Conservation (phyloP, 1,140 invertebrate genomes). For the Papilio polytes region DNA sequence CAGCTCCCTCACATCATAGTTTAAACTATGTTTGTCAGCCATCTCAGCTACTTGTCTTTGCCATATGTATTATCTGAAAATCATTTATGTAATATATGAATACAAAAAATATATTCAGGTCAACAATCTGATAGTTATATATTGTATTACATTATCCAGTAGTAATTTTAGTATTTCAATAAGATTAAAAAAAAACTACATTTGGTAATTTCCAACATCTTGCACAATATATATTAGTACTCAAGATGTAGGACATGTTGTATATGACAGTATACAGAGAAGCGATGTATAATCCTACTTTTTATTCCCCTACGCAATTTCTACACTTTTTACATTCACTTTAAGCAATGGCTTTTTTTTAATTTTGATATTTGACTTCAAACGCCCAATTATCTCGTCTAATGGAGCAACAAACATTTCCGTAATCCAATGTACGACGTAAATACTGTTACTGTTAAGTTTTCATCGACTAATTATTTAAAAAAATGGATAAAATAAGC, state of each 20-base stretch:
- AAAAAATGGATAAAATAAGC: slow-evolving; percentile 62
- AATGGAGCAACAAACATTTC: neutral
- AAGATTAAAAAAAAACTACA: neutral
- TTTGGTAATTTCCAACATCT: neutral
- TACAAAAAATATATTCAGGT: no score
- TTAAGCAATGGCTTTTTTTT: slow-evolving; percentile 18
- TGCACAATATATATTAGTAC: neutral
- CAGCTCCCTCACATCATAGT: slow-evolving; percentile 89
- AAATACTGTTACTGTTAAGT: slow-evolving; percentile 27
- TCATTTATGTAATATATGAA: neutral
- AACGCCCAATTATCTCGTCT: neutral
- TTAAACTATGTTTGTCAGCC: slow-evolving; percentile 90
- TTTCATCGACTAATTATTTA: slow-evolving; percentile 42
- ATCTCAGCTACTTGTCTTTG: slow-evolving; percentile 76
- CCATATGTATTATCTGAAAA: slow-evolving; percentile 63
- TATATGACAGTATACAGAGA: neutral
- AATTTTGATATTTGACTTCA: slow-evolving; percentile 4
- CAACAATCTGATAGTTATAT: no score
- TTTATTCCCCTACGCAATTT: slow-evolving; percentile 20
- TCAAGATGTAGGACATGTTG: neutral
- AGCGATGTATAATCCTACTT: neutral
- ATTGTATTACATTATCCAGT: no score
- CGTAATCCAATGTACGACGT: slow-evolving; percentile 38
- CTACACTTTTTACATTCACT: slow-evolving; percentile 31
- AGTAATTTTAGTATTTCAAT: no score